Evolutionary conservation across 2,888 invertebrate species (phyloP).

Genomic region (Megamerina dolium): DNA sequence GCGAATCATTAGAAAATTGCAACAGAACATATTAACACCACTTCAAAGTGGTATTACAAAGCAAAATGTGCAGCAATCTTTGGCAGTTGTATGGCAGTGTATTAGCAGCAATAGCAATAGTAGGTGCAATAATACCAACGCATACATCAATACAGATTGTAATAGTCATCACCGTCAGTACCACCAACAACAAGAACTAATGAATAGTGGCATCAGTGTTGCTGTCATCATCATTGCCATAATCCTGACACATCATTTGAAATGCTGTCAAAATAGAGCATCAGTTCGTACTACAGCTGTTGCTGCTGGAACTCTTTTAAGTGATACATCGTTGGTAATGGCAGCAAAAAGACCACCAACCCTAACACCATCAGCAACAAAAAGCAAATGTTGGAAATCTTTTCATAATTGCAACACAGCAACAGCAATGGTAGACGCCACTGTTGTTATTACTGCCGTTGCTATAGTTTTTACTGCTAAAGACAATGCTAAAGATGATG

Average conservation of each 20-base stretch:
- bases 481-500: too few relatives aligned
- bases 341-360: slow-evolving; percentile 8
- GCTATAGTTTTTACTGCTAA: too few relatives aligned
- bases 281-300: background rate
- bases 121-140: slow-evolving; percentile 16
- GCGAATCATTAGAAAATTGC: too few relatives aligned
- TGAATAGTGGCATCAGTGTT: slow-evolving; percentile 18
- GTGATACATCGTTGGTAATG: slow-evolving; percentile 5
- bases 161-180: too few relatives aligned
- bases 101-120: slow-evolving; percentile 12
- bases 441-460: slow-evolving; percentile 1
- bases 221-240: slow-evolving; percentile 28
- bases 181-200: too few relatives aligned
- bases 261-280: slow-evolving; percentile 35
- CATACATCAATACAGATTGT: too few relatives aligned
- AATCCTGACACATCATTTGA: slow-evolving; percentile 34
- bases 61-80: too few relatives aligned
- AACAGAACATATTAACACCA: too few relatives aligned
- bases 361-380: slow-evolving; percentile 9
- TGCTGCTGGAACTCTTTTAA: background rate
- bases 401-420: slow-evolving; percentile 13
- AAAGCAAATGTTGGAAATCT: slow-evolving; percentile 8
- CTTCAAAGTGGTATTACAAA: too few relatives aligned
- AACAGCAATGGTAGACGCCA: slow-evolving; percentile 7
- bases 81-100: too few relatives aligned